Percentiles rank a stretch among this genome's conserved stretches.
Evolutionary conservation across 2,888 invertebrate genomes (phyloP).

Genomic region (Selenia dentaria): DNA sequence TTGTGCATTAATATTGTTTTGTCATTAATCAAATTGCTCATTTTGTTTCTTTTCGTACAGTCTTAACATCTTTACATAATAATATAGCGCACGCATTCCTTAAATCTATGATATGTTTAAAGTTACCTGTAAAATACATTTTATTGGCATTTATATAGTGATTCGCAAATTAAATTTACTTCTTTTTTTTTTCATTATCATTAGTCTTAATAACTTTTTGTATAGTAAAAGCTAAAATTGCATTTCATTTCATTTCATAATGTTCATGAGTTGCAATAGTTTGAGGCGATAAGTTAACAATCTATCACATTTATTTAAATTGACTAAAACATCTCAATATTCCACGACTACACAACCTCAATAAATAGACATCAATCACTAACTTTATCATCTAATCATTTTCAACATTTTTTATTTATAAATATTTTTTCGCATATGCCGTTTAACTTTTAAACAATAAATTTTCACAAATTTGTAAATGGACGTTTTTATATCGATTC

Average conservation of each 20-base stretch:
- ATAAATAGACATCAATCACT: constrained; percentile 54
- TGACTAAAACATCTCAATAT: constrained; percentile 31
- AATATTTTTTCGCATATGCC: constrained; percentile 25
- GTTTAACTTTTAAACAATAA: constrained; percentile 1
- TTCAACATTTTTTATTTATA: constrained; percentile 5
- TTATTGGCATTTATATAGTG: constrained; percentile 3
- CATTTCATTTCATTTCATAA: background rate
- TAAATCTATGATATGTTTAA: constrained; percentile 54
- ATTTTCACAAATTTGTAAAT: constrained; percentile 24
- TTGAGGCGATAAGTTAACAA: constrained; percentile 6
- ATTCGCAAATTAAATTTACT: constrained; percentile 21
- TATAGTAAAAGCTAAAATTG: constrained; percentile 9
- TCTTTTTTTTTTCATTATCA: constrained; percentile 10
- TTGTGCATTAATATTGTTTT: too few species aligned
- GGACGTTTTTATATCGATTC: constrained; percentile 19
- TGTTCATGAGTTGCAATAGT: background rate
- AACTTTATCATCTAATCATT: constrained; percentile 24
- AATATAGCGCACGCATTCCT: constrained; percentile 18
- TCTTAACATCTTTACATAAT: constrained; percentile 21
- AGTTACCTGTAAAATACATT: constrained; percentile 39
- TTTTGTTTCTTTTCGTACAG: constrained; percentile 24
- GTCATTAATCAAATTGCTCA: constrained; percentile 23
- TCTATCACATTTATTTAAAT: constrained; percentile 37
- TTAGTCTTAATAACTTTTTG: background rate
- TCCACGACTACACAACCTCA: constrained; percentile 47